Percentiles rank a stretch among this genome's conserved stretches.
Evolutionary conservation across 2,113 vertebrate species (phyloP).

Genomic region (Enhydra lutris): DNA sequence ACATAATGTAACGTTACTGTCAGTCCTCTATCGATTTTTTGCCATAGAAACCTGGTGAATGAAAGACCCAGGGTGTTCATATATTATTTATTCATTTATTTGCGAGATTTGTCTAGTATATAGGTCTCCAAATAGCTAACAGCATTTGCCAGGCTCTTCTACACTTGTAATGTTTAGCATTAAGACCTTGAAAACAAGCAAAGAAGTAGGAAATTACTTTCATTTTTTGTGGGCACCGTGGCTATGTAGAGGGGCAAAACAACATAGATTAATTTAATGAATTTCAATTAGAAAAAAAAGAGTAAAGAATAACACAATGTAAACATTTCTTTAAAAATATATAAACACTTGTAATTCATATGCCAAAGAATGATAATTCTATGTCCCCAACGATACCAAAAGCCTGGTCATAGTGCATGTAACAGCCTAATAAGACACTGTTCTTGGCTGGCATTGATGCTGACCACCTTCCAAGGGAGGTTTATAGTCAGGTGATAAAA

Average conservation of each 20-base stretch:
- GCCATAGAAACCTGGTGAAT: conserved; percentile 15
- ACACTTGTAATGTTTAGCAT: conserved; percentile 8
- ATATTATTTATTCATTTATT: conserved; percentile 69
- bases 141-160: neutral
- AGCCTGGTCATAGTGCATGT: neutral
- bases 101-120: conserved; percentile 46
- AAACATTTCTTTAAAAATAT: neutral
- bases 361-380: neutral
- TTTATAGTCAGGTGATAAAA: conserved; percentile 9
- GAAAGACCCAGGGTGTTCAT: neutral
- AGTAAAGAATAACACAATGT: neutral
- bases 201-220: neutral
- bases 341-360: neutral
- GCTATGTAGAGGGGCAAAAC: neutral
- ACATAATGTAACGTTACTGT: conserved; percentile 35
- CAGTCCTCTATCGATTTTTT: neutral
- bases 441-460: neutral
- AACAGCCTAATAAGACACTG: neutral
- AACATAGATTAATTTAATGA: neutral
- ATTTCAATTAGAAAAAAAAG: conserved; percentile 24
- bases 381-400: neutral
- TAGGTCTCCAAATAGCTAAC: conserved; percentile 6
- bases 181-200: neutral
- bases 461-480: neutral
- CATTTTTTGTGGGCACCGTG: neutral